These are phyloP conservation scores for Drosophila rhopaloa DNA, from an alignment of 1,140 invertebrate genomes.

Conservation along the genomic window DNA sequence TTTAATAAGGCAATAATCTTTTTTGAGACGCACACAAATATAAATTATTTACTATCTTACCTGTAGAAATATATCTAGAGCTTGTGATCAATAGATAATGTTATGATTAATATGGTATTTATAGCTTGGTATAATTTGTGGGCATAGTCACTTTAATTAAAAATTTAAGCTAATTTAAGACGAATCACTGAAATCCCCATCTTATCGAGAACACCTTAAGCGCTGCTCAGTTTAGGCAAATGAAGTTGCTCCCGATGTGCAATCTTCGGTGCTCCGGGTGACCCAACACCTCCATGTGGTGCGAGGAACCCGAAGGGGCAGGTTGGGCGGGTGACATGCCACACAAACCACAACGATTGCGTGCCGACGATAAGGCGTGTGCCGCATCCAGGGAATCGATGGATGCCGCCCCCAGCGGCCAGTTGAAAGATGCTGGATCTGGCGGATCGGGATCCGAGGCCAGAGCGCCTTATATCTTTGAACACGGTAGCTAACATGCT, in stretches of 20 bases:
- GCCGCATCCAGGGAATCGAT: slow-evolving; percentile 45
- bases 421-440: slow-evolving; percentile 52
- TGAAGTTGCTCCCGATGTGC: slow-evolving; percentile 36
- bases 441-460: slow-evolving; percentile 23
- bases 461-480: slow-evolving; percentile 71
- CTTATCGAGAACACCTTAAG: slow-evolving; percentile 28
- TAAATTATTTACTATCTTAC: too few species aligned
- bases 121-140: not conserved
- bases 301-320: not conserved
- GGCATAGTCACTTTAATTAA: too few species aligned
- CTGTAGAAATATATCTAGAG: too few species aligned
- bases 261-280: slow-evolving; percentile 8
- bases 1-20: too few species aligned
- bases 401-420: slow-evolving; percentile 42
- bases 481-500: slow-evolving; percentile 84
- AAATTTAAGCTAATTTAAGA: not conserved
- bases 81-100: too few species aligned
- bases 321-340: slow-evolving; percentile 33
- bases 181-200: not conserved
- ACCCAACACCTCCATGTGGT: slow-evolving; percentile 32
- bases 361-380: slow-evolving; percentile 78
- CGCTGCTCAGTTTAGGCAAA: slow-evolving; percentile 22
- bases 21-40: too few species aligned
- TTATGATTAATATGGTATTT: too few species aligned
- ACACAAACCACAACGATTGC: slow-evolving; percentile 60